phyloP scores from a whole-genome alignment of 1,140 invertebrate genomes.

The Papilio helenus region DNA sequence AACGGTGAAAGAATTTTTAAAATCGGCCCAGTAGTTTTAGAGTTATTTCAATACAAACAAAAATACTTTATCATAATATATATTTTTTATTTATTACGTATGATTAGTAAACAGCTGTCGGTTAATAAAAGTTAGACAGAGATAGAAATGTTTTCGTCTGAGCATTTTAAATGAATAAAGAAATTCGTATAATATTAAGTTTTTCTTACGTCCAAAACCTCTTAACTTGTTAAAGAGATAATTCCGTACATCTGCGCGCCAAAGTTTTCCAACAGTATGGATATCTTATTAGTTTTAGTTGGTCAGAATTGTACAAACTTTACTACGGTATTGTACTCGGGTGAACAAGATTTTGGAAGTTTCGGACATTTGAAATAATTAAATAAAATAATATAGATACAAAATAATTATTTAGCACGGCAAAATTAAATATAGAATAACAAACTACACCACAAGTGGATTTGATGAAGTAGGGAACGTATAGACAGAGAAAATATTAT shows the following conservation, averaged over 20 bases:
- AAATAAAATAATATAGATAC: neutral
- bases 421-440: neutral
- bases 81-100: no score
- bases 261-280: neutral
- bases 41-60: no score
- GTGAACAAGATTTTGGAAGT: neutral
- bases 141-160: no score
- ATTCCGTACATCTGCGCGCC: constrained; percentile 8
- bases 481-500: no score
- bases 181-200: neutral
- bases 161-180: no score
- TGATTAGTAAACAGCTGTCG: no score
- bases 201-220: neutral
- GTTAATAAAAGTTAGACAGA: no score
- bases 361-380: neutral
- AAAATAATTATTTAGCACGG: neutral
- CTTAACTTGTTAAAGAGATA: constrained; percentile 15
- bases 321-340: neutral
- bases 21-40: no score
- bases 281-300: constrained; percentile 10
- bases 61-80: no score
- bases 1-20: no score
- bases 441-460: neutral
- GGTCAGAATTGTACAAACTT: constrained; percentile 8
- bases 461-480: no score